phyloP scores from a whole-genome alignment of 2,888 invertebrate species.

The Ecliptopera silaceata region DNA sequence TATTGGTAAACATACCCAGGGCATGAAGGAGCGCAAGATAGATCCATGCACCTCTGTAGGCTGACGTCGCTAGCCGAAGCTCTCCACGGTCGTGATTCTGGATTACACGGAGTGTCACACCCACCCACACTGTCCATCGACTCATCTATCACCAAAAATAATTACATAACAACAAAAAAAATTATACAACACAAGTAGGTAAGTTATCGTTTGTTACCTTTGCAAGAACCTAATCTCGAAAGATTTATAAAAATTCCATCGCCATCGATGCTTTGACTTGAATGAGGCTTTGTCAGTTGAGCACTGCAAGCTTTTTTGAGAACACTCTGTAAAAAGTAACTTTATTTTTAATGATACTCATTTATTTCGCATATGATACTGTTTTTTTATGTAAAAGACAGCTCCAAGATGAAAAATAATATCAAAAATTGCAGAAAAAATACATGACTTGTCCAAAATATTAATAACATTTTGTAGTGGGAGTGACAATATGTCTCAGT shows the following conservation, averaged over 20 bases:
- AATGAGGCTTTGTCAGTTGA: conserved; percentile 65
- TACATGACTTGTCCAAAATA: no score
- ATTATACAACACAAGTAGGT: no score
- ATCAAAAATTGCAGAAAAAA: no score
- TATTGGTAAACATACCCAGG: conserved; percentile 45
- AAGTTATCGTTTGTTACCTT: conserved; percentile 49
- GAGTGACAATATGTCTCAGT: no score
- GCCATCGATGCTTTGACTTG: conserved; percentile 63
- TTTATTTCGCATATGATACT: no score
- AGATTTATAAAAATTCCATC: conserved; percentile 71
- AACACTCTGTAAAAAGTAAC: conserved; percentile 48
- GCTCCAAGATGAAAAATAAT: no score
- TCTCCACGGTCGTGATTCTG: conserved; percentile 50
- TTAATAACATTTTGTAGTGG: neutral
- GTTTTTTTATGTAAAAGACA: no score
- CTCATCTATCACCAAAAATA: conserved; percentile 49
- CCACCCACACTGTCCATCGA: conserved; percentile 60
- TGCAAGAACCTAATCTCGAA: conserved; percentile 55
- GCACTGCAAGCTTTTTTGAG: conserved; percentile 70
- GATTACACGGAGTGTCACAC: conserved; percentile 47
- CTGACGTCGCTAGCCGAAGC: conserved; percentile 64
- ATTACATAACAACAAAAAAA: no score
- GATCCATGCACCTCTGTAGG: conserved; percentile 48
- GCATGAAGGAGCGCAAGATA: conserved; percentile 59
- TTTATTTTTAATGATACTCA: no score